phyloP scores from a whole-genome alignment of 2,888 invertebrate species.

The Aporophyla lueneburgensis region DNA sequence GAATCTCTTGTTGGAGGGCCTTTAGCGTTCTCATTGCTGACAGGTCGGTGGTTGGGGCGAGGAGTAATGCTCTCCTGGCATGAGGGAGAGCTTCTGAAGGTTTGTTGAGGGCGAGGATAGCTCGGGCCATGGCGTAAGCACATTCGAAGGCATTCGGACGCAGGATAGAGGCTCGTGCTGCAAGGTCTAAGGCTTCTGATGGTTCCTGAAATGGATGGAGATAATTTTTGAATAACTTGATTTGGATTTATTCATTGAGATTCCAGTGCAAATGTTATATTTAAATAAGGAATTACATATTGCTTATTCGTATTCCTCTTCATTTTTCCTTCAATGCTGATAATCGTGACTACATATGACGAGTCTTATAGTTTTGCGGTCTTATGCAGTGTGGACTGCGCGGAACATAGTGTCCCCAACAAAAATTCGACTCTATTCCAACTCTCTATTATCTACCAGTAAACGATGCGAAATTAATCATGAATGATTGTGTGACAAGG shows the following conservation, averaged over 20 bases:
- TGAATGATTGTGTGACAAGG: not conserved
- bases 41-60: slow-evolving; percentile 93
- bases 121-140: slow-evolving; percentile 97
- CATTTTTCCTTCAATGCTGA: no score
- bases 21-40: slow-evolving; percentile 94
- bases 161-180: slow-evolving; percentile 95
- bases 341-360: not conserved
- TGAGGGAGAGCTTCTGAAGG: slow-evolving; percentile 95
- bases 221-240: not conserved
- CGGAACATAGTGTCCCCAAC: not conserved
- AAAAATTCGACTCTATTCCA: not conserved
- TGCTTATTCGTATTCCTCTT: no score
- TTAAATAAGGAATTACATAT: not conserved
- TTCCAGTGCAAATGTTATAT: not conserved
- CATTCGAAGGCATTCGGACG: slow-evolving; percentile 98
- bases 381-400: not conserved
- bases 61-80: slow-evolving; percentile 94
- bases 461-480: not conserved
- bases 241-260: not conserved
- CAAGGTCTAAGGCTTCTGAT: slow-evolving; percentile 96
- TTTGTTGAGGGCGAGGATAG: slow-evolving; percentile 94
- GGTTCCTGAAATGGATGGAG: slow-evolving; percentile 92
- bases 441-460: slow-evolving; percentile 1
- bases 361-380: not conserved
- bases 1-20: slow-evolving; percentile 94